Conservation (phyloP, 2,797 vertebrate genomes). For the Calcarius lapponicus region DNA sequence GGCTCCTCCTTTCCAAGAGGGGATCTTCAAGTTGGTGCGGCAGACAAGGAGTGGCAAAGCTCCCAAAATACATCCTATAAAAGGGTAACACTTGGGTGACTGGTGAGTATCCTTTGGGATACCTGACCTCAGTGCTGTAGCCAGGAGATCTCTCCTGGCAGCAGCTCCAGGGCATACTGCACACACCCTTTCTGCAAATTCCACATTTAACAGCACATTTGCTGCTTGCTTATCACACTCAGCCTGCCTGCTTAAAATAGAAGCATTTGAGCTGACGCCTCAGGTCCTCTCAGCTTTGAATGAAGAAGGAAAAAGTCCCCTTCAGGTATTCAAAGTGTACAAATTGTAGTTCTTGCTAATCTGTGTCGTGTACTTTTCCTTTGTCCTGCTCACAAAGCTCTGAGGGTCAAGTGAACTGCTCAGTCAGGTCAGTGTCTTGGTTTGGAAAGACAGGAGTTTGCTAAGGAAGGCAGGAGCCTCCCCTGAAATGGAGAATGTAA, state of each 20-base stretch:
- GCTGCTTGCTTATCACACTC: neutral
- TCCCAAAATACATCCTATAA: neutral
- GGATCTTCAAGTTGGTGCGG: neutral
- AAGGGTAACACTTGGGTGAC: neutral
- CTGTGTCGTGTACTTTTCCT: neutral
- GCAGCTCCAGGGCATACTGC: neutral
- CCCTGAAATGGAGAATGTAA: too few relatives aligned
- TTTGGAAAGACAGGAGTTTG: too few relatives aligned
- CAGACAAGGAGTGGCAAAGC: neutral
- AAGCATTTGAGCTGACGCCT: neutral
- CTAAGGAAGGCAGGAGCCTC: too few relatives aligned
- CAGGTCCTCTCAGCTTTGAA: neutral
- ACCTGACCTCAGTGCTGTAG: neutral
- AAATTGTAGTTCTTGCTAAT: neutral
- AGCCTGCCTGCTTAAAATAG: slow-evolving; percentile 3
- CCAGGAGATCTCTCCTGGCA: neutral
- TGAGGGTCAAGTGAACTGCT: neutral
- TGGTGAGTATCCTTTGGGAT: neutral
- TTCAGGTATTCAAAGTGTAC: neutral
- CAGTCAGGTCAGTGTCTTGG: neutral
- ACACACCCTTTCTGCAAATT: neutral
- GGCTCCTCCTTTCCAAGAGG: neutral
- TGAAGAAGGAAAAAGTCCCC: neutral
- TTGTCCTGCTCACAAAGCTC: neutral
- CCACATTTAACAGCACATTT: neutral